Evolutionary conservation across 2,113 vertebrate genomes (phyloP).

Genomic region (Rhinichthys klamathensis): DNA sequence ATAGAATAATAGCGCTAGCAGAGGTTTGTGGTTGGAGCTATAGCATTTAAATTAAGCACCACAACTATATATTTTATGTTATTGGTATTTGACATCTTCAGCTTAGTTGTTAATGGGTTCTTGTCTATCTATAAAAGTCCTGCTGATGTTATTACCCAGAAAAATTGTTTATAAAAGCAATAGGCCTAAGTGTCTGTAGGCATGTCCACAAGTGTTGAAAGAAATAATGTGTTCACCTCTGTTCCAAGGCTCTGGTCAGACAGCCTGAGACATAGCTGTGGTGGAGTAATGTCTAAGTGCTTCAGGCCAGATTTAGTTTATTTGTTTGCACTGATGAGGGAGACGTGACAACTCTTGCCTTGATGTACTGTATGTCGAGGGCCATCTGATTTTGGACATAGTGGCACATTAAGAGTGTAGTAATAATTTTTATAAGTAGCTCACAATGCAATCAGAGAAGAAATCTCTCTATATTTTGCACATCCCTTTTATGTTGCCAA

Average conservation of each 20-base stretch:
- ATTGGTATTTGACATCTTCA: constrained; percentile 1
- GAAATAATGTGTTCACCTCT: constrained; percentile 59
- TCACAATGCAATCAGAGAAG: background rate
- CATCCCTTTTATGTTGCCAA: background rate
- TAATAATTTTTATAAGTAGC: background rate
- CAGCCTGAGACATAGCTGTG: constrained; percentile 73
- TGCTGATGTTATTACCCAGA: background rate
- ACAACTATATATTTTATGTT: background rate
- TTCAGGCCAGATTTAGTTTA: constrained; percentile 75
- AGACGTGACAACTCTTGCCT: constrained; percentile 72
- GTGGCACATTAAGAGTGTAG: too few species aligned
- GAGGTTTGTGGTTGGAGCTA: background rate
- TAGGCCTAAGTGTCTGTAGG: constrained; percentile 8
- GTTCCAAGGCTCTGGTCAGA: constrained; percentile 75
- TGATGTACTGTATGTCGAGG: constrained; percentile 23
- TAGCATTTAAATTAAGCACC: background rate
- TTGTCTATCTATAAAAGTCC: background rate
- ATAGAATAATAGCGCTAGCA: background rate
- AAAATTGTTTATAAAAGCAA: background rate
- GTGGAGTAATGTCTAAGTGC: constrained; percentile 67
- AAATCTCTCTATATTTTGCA: background rate
- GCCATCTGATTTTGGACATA: constrained; percentile 50
- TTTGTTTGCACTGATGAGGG: constrained; percentile 69
- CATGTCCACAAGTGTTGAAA: constrained; percentile 52
- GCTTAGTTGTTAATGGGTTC: background rate